These are phyloP conservation scores for Enteromius thamalakanensis DNA, from an alignment of 2,797 vertebrate species.

Conservation along the genomic window DNA sequence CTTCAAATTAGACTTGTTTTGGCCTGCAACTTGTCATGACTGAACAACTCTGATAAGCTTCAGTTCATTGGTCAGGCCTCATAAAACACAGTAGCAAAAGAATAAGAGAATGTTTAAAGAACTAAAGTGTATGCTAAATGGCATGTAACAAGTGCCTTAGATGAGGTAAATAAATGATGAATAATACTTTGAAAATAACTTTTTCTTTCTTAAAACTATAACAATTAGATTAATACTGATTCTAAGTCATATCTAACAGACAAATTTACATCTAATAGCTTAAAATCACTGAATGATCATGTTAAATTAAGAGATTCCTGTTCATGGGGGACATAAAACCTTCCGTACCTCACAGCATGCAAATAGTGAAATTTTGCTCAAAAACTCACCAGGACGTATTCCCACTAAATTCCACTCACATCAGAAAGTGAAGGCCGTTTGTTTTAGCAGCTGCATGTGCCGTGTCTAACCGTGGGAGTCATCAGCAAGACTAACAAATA, in stretches of 20 bases:
- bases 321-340: background rate
- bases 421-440: background rate
- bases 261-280: background rate
- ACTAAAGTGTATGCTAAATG: background rate
- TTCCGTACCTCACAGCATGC: background rate
- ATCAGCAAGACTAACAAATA: slow-evolving; percentile 9
- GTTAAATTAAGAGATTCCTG: background rate
- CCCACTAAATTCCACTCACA: background rate
- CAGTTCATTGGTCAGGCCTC: background rate
- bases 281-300: background rate
- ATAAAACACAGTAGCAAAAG: background rate
- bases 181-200: background rate
- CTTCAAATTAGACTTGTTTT: background rate
- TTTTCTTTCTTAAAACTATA: background rate
- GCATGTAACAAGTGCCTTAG: background rate
- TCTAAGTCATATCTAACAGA: background rate
- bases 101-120: background rate
- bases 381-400: background rate
- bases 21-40: background rate
- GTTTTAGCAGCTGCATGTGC: slow-evolving; percentile 24
- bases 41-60: background rate
- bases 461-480: background rate
- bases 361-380: background rate
- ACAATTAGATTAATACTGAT: background rate
- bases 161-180: background rate